Conservation (phyloP, 2,888 invertebrate species). For the Hydraecia micacea region DNA sequence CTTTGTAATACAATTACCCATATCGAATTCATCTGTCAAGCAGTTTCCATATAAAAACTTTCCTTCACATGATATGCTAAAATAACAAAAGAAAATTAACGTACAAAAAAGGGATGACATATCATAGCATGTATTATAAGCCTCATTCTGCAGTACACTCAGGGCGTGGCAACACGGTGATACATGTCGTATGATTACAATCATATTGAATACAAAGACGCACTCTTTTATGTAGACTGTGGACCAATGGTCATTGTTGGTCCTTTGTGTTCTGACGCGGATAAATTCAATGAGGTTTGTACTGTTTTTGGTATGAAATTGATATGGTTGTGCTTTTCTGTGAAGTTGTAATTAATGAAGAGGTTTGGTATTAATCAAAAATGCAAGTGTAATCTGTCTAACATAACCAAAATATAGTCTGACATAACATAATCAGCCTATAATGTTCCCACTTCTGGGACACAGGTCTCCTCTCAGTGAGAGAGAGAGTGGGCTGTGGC, state of each 20-base stretch:
- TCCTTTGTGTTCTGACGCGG: slow-evolving; percentile 44
- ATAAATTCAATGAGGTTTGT: slow-evolving; percentile 42
- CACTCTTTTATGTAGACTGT: slow-evolving; percentile 44
- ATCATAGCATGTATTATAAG: slow-evolving; percentile 25
- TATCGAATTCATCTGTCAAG: slow-evolving; percentile 15
- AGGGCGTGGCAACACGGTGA: slow-evolving; percentile 59
- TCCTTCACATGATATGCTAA: slow-evolving; percentile 14
- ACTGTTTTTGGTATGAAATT: slow-evolving; percentile 40
- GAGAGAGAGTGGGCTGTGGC: no score
- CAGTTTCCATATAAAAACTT: slow-evolving; percentile 16
- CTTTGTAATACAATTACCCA: neutral
- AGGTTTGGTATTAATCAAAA: neutral
- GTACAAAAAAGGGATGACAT: slow-evolving; percentile 39
- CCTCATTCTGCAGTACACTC: slow-evolving; percentile 26
- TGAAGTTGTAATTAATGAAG: neutral
- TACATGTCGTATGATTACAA: slow-evolving; percentile 70
- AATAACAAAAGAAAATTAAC: slow-evolving; percentile 39
- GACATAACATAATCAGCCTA: no score
- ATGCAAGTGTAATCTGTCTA: no score
- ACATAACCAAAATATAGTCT: no score
- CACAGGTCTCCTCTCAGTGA: neutral
- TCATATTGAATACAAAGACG: slow-evolving; percentile 76
- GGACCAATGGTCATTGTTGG: slow-evolving; percentile 64
- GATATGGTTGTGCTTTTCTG: slow-evolving; percentile 20
- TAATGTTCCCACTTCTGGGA: neutral